Conservation (phyloP, 2,888 invertebrate species). For the Idaea straminata region DNA sequence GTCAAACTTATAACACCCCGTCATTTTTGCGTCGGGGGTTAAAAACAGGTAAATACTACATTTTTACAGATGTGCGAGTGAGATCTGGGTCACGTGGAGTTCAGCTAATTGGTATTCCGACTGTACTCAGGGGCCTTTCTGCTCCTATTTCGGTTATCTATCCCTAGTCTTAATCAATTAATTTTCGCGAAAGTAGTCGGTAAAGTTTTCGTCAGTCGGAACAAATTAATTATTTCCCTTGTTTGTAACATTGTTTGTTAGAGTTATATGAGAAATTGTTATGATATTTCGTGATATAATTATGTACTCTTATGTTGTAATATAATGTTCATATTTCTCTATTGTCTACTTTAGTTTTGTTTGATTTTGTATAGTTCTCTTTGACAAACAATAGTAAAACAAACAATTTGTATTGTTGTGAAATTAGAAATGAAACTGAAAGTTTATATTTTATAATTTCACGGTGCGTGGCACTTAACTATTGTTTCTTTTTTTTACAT, state of each 20-base stretch:
- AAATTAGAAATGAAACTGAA: neutral
- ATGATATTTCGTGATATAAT: neutral
- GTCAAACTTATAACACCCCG: too few species aligned
- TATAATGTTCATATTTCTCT: neutral
- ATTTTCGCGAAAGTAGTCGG: neutral
- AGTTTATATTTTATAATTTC: neutral
- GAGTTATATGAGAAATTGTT: neutral
- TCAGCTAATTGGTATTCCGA: too few species aligned
- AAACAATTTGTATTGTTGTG: constrained; percentile 20
- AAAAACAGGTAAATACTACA: too few species aligned
- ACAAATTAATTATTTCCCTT: neutral
- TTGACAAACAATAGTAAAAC: constrained; percentile 25
- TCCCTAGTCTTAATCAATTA: neutral
- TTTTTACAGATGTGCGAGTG: too few species aligned
- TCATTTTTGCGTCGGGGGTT: too few species aligned
- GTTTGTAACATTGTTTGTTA: neutral
- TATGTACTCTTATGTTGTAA: neutral
- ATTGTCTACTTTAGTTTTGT: neutral
- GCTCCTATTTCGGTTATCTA: too few species aligned
- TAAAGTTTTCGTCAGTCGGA: neutral
- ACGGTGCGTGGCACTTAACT: neutral
- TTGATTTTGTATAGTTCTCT: neutral
- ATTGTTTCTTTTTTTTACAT: neutral
- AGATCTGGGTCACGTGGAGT: too few species aligned
- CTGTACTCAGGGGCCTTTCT: too few species aligned